Percentiles rank a stretch among this genome's conserved stretches.
Evolutionary conservation across 1,140 invertebrate species (phyloP).

Genomic region (Cryptotermes secundus): DNA sequence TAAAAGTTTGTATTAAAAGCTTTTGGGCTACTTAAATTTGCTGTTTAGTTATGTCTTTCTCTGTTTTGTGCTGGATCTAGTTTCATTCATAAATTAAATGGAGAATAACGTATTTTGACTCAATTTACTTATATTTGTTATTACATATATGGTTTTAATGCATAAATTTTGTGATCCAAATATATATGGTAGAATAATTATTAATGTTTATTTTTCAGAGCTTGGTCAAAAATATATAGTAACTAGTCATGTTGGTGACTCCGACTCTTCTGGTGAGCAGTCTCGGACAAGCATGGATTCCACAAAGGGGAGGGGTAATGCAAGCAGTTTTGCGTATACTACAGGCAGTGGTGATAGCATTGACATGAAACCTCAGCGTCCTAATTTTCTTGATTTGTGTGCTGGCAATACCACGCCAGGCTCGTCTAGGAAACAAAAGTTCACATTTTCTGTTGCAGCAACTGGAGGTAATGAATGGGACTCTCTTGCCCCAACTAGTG

Average conservation of each 20-base stretch:
- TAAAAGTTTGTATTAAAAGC: too few relatives aligned
- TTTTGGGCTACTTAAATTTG: too few relatives aligned
- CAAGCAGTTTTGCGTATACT: conserved; percentile 11
- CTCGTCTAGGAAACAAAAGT: conserved; percentile 49
- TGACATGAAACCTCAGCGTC: conserved; percentile 43
- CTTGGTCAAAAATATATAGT: conserved; percentile 23
- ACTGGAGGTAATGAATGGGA: neutral
- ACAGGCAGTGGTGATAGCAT: conserved; percentile 18
- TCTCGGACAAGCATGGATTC: conserved; percentile 27
- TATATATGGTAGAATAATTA: too few relatives aligned
- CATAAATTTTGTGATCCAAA: too few relatives aligned
- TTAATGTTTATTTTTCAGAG: neutral
- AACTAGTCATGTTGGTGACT: conserved; percentile 26
- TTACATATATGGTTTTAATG: too few relatives aligned
- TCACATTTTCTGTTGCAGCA: conserved; percentile 36
- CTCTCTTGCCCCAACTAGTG: neutral
- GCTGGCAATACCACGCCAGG: conserved; percentile 48
- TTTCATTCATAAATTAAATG: too few relatives aligned
- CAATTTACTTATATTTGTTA: too few relatives aligned
- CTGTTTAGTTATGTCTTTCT: neutral
- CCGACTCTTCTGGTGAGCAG: conserved; percentile 21
- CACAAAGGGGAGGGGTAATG: conserved; percentile 19
- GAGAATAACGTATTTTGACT: too few relatives aligned
- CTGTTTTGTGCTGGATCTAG: neutral
- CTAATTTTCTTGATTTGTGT: conserved; percentile 54